Evolutionary conservation across 2,113 vertebrate species (phyloP).

Genomic region (Colinus virginianus): DNA sequence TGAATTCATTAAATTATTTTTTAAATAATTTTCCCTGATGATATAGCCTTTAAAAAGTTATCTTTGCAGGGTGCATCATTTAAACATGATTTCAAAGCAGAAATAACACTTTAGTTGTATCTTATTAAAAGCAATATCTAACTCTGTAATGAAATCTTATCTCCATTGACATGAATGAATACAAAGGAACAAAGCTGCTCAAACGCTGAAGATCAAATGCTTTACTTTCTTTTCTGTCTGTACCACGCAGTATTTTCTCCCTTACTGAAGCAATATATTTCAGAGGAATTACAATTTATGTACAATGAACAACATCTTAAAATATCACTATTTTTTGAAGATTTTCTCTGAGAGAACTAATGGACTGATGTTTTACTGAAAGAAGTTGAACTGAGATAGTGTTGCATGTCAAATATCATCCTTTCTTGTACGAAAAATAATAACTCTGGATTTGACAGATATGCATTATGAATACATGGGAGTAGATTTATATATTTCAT

Average conservation of each 20-base stretch:
- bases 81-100: constrained; percentile 22
- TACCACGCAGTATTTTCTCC: neutral
- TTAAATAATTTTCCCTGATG: neutral
- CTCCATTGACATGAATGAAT: neutral
- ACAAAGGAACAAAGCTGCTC: neutral
- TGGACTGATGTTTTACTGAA: neutral
- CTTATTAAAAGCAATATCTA: constrained; percentile 14
- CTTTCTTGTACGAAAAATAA: neutral
- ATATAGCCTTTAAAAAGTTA: neutral
- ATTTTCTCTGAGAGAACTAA: neutral
- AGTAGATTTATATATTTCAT: neutral
- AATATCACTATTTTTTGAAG: neutral
- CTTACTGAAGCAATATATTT: constrained; percentile 29
- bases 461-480: neutral
- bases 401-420: neutral
- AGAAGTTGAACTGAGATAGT: neutral
- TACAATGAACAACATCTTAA: neutral
- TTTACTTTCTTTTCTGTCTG: neutral
- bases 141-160: constrained; percentile 11
- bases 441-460: neutral
- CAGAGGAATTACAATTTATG: neutral
- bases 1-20: neutral
- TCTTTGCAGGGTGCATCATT: neutral
- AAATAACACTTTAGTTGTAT: neutral
- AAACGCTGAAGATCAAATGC: neutral